Evolutionary conservation across 1,140 invertebrate species (phyloP).

Genomic region (Zaprionus taronus): DNA sequence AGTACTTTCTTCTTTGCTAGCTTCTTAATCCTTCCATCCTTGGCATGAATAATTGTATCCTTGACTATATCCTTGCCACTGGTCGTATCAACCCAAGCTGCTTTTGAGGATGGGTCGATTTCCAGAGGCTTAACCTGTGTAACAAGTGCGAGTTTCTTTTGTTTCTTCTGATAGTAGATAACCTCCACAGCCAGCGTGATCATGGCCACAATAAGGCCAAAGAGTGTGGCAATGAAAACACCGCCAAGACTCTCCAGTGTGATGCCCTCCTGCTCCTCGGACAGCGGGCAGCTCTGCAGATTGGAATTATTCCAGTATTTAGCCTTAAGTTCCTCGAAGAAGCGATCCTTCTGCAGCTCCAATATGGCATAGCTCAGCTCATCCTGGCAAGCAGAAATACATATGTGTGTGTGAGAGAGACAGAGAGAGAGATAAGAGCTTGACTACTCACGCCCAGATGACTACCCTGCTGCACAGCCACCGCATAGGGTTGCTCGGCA

Average conservation of each 20-base stretch:
- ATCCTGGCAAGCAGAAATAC: slow-evolving; percentile 85
- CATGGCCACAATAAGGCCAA: slow-evolving; percentile 92
- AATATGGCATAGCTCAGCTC: slow-evolving; percentile 92
- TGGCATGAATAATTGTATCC: not conserved
- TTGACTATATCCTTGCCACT: slow-evolving; percentile 2
- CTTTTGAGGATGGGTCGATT: not conserved
- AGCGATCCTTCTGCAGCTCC: slow-evolving; percentile 93
- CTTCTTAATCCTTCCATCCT: slow-evolving; percentile 12
- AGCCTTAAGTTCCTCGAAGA: slow-evolving; percentile 90
- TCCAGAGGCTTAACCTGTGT: slow-evolving; percentile 61
- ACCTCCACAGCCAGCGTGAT: slow-evolving; percentile 92
- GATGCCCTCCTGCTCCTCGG: slow-evolving; percentile 94
- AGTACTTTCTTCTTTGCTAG: slow-evolving; percentile 32
- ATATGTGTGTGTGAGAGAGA: not conserved
- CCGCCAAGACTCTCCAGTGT: slow-evolving; percentile 94
- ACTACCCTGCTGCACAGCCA: slow-evolving; percentile 94
- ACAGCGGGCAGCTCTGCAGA: slow-evolving; percentile 88
- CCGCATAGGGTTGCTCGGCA: slow-evolving; percentile 94
- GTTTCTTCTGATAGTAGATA: slow-evolving; percentile 89
- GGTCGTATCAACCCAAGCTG: slow-evolving; percentile 15
- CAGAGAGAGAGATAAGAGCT: not conserved
- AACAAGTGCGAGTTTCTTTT: slow-evolving; percentile 30
- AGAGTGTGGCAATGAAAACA: slow-evolving; percentile 94
- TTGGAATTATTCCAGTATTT: slow-evolving; percentile 93
- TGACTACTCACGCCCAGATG: slow-evolving; percentile 84